Base-by-base conservation (phyloP, 53 echinoderm and acorn worm genomes). In the Temnopleurus reevesii region DNA sequence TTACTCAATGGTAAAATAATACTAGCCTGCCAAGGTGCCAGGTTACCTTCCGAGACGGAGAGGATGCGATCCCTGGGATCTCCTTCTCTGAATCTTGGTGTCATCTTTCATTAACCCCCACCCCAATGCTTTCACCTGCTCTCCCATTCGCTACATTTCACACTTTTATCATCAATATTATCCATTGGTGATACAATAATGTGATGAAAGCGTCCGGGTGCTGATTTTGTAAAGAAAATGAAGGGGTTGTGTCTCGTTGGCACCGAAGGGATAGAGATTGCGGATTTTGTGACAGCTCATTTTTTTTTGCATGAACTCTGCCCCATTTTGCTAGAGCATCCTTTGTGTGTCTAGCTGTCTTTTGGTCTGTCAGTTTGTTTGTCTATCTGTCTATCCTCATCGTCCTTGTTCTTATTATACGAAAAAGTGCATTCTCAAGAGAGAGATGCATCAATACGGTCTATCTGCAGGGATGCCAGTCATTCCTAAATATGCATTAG, bases 1-100 rank as follows among this genome's bases (percentile, higher is more conserved):
- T 79, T 79, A 79, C 79, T 49, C 79, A 79, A 79, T 28, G 46
- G 79, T 79, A 46, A 79, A 79, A 79, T 79, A 79, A 79, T 79
- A 46, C 28, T 35, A 28, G 46, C 38, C 45, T 79, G 27, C 27
- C 5, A 8, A 17, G 79, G 79, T 79, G 79, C 49, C 30, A 29
- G 49, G 79, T 79, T 79, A 79, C 79, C 28, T 47, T 47, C 45
- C 15, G 21, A 46, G 79, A 79, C 28, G 49, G 45, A 38, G 49
- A 30, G 19, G 46, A 79, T 46, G 79, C 49, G 27, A 49, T 49
- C 79, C 79, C 46, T 79, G 24, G 46, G 46, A 79, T 79, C 41
- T 79, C 49, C 79, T 79, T 47, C 13, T 79, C 79, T 28, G 79
- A 17, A 79, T 79, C 41, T 71, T 71, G 71, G 71, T 71, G 71